These are phyloP conservation scores for Dasypus novemcinctus DNA, from an alignment of 2,113 vertebrate genomes.

Conservation along the genomic window DNA sequence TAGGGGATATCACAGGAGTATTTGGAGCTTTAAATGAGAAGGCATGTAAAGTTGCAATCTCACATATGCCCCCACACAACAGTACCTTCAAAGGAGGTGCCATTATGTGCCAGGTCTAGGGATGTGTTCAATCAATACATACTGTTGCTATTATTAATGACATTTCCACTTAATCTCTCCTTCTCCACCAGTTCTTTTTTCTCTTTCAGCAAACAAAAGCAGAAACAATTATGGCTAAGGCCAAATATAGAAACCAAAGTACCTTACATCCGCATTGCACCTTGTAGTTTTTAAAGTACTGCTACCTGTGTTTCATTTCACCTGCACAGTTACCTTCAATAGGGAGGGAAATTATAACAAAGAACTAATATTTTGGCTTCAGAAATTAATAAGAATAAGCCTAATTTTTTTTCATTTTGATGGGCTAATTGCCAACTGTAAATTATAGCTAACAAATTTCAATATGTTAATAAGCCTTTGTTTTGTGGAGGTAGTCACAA, in stretches of 20 bases:
- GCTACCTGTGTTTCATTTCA: rapidly evolving
- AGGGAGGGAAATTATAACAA: neutral
- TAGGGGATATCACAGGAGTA: rapidly evolving
- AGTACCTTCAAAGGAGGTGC: rapidly evolving
- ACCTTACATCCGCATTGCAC: neutral
- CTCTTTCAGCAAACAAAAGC: neutral
- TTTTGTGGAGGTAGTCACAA: neutral
- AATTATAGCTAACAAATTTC: neutral
- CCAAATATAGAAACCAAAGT: neutral
- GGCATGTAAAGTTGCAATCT: rapidly evolving
- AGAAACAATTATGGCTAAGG: neutral
- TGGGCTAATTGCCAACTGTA: neutral
- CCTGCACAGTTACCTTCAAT: neutral
- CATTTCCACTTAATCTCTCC: neutral
- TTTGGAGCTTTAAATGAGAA: neutral
- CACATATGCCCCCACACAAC: rapidly evolving
- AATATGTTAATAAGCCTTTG: neutral
- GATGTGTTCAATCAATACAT: rapidly evolving
- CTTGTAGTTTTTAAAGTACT: neutral
- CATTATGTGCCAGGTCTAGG: neutral
- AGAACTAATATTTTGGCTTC: neutral
- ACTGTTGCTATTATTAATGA: rapidly evolving
- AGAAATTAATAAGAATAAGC: neutral
- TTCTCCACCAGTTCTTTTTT: neutral
- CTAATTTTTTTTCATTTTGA: neutral